Base-by-base conservation (phyloP, 2,888 invertebrate genomes). In the Thelaira solivaga region DNA sequence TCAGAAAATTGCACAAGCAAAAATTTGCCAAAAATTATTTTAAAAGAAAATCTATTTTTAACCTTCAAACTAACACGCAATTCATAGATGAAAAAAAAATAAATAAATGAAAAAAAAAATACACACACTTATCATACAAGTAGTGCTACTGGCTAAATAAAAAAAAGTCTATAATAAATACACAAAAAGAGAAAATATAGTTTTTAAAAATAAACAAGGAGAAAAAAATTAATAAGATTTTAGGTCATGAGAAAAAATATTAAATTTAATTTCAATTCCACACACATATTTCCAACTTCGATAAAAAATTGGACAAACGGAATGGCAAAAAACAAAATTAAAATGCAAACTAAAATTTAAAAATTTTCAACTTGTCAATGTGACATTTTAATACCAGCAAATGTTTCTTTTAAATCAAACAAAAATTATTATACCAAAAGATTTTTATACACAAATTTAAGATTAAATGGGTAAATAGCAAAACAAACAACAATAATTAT, bases 51-150 rank as follows among this genome's bases (percentile, higher is more conserved):
- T 74, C 55, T 78, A 75, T 75, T 61, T 72, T 74, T 67, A 69
- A 51, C 39, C 61, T 72, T 49, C 53, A 24, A 61, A 65, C 43
- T 59, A 80, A 55, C 64, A 74, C 73, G 78, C 78, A 78, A 43
- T 64, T 67, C 36, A 49, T 41, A 67, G 41, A 71, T 36, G 13
- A 39, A 39, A 59, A 61, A 57, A 61, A 76, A 57, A 49, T 41
- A n/a, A 20, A 18, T n/a, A 53, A 16, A 20, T 4, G 31, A 18
- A 29, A 4, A 31, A 26, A 41, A 2, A 16, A 11, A 51, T 59
- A 31, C 13, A 2, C 4, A 10, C 13, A 16, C n/a, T n/a, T n/a
- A n/a, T n/a, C n/a, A n/a, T n/a, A n/a, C n/a, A n/a, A n/a, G n/a
- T n/a, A n/a, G n/a, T n/a, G n/a, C n/a, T n/a, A n/a, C n/a, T n/a